Evolutionary conservation across 2,888 invertebrate species (phyloP).

Genomic region (Himalopsyche kuldschensis): DNA sequence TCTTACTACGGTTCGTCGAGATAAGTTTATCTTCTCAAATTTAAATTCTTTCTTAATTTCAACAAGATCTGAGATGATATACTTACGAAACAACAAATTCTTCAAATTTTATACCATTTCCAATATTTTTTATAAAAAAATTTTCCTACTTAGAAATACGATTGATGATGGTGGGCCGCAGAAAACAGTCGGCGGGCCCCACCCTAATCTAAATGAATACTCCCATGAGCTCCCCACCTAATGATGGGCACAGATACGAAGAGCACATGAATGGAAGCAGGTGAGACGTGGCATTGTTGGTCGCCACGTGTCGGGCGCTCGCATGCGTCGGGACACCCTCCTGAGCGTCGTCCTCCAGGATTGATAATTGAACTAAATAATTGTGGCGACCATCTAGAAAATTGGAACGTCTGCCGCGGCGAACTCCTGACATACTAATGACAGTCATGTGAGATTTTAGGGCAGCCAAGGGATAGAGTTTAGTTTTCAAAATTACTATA

Average conservation of each 20-base stretch:
- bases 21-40: too few relatives aligned
- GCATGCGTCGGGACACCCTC: not conserved
- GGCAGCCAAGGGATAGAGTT: not conserved
- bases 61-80: too few relatives aligned
- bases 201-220: not conserved
- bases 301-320: not conserved
- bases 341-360: not conserved
- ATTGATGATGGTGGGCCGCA: too few relatives aligned
- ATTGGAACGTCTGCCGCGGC: not conserved
- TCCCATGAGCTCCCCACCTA: not conserved
- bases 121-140: too few relatives aligned
- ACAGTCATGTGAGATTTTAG: not conserved
- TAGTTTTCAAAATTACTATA: not conserved
- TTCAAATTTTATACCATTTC: too few relatives aligned
- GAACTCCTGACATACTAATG: not conserved
- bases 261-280: not conserved
- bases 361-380: not conserved
- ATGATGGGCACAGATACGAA: not conserved
- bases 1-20: too few relatives aligned
- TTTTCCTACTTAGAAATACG: too few relatives aligned
- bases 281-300: not conserved
- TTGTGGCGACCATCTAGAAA: not conserved
- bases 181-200: too few relatives aligned
- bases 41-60: too few relatives aligned
- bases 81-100: too few relatives aligned